phyloP scores from a whole-genome alignment of 2,888 invertebrate species.

The Mesorhabditis spiculigera region DNA sequence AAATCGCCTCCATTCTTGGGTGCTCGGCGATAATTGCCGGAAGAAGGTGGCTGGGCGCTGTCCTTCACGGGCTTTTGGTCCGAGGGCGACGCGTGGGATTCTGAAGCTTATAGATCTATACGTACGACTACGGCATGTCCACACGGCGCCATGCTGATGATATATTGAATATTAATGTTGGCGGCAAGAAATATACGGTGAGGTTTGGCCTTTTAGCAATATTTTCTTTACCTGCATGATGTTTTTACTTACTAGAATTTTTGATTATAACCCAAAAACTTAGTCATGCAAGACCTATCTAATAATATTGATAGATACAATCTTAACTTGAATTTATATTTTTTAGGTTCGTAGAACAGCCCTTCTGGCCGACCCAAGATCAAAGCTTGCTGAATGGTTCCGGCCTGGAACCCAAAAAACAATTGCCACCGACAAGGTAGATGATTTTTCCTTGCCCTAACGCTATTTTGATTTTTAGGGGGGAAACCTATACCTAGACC shows the following conservation, averaged over 20 bases:
- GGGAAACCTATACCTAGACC: conserved; percentile 87
- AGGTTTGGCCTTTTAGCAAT: conserved; percentile 9
- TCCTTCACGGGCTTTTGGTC: too few species aligned
- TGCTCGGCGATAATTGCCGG: too few species aligned
- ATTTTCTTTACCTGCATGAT: background rate
- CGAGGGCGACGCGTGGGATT: too few species aligned
- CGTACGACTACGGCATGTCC: conserved; percentile 31
- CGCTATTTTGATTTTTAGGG: conserved; percentile 23
- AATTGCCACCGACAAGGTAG: conserved; percentile 49
- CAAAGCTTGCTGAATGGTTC: conserved; percentile 54
- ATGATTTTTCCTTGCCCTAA: background rate
- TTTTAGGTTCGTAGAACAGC: conserved; percentile 48
- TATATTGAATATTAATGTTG: conserved; percentile 56
- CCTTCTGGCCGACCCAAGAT: conserved; percentile 54
- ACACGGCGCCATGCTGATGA: conserved; percentile 51
- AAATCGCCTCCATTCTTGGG: too few species aligned
- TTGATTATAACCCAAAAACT: background rate
- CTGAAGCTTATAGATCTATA: background rate
- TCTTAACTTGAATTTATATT: background rate
- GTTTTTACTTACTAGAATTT: background rate
- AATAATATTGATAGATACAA: too few species aligned
- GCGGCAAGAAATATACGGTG: conserved; percentile 58
- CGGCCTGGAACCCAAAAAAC: conserved; percentile 47
- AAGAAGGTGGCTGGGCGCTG: too few species aligned
- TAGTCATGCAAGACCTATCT: background rate